These are phyloP conservation scores for Cyaniris semiargus DNA, from an alignment of 2,888 invertebrate species.

Conservation along the genomic window DNA sequence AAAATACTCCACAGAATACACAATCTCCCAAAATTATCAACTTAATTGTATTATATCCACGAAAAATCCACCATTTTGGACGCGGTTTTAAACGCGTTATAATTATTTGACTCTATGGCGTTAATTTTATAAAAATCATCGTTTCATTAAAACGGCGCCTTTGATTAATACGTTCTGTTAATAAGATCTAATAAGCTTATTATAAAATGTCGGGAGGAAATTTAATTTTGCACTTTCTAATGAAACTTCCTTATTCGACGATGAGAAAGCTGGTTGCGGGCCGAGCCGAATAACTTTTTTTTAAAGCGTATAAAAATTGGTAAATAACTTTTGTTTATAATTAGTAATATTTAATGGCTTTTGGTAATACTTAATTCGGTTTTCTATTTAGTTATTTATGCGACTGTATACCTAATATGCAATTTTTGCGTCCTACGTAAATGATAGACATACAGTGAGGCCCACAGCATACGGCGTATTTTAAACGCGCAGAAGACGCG, in stretches of 20 bases:
- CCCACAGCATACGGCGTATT: no score
- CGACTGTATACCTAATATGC: no score
- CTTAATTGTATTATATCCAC: not conserved
- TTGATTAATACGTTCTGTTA: slow-evolving; percentile 26
- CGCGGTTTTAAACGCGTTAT: not conserved
- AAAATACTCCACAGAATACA: slow-evolving; percentile 11
- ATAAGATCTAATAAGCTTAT: slow-evolving; percentile 18
- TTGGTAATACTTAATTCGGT: no score
- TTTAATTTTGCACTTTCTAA: slow-evolving; percentile 10
- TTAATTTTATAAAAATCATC: slow-evolving; percentile 21
- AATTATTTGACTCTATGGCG: slow-evolving; percentile 13
- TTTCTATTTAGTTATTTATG: no score
- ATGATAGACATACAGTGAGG: no score
- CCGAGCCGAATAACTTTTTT: not conserved
- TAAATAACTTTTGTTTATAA: not conserved
- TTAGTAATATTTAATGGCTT: no score
- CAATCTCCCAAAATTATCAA: slow-evolving; percentile 9
- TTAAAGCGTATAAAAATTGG: not conserved
- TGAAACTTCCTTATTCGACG: not conserved
- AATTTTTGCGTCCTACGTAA: no score
- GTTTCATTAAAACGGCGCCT: slow-evolving; percentile 15
- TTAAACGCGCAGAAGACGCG: no score
- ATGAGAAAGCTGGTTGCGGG: not conserved
- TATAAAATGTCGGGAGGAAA: slow-evolving; percentile 18
- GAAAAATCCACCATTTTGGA: not conserved